phyloP scores from a whole-genome alignment of 2,113 vertebrate species.

The Pelecanus crispus region DNA sequence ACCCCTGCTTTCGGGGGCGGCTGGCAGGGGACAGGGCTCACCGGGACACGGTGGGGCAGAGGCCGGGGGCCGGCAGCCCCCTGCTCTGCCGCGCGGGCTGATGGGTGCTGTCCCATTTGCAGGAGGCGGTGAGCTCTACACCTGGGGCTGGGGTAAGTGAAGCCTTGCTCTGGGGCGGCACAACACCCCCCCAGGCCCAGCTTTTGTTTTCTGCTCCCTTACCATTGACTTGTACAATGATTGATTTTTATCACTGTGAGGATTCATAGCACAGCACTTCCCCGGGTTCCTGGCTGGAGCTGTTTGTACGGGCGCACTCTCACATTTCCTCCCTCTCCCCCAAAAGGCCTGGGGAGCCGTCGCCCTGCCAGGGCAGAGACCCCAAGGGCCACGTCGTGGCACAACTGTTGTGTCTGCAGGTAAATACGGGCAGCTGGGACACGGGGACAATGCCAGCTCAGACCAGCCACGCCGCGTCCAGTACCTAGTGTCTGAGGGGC shows the following conservation, averaged over 20 bases:
- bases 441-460: constrained; percentile 63
- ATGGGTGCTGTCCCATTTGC: constrained; percentile 19
- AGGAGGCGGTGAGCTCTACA: constrained; percentile 87
- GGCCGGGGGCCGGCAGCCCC: not conserved
- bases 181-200: fast-evolving
- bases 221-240: fast-evolving
- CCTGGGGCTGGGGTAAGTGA: constrained; percentile 97
- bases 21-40: fast-evolving
- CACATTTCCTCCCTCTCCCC: not conserved
- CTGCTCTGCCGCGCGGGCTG: not conserved
- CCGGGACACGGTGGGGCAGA: fast-evolving
- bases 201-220: not conserved
- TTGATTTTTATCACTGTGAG: fast-evolving
- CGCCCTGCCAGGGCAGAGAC: fast-evolving
- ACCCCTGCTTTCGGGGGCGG: fast-evolving
- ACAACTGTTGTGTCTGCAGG: constrained; percentile 57
- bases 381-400: fast-evolving
- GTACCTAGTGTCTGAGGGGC: constrained; percentile 66
- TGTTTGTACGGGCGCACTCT: fast-evolving
- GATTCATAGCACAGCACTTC: not conserved
- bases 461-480: constrained; percentile 79
- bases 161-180: fast-evolving
- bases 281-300: not conserved
- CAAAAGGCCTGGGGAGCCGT: fast-evolving
- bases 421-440: constrained; percentile 92